Conservation (phyloP, 2,888 invertebrate species). For the Diplazon laetatorius region DNA sequence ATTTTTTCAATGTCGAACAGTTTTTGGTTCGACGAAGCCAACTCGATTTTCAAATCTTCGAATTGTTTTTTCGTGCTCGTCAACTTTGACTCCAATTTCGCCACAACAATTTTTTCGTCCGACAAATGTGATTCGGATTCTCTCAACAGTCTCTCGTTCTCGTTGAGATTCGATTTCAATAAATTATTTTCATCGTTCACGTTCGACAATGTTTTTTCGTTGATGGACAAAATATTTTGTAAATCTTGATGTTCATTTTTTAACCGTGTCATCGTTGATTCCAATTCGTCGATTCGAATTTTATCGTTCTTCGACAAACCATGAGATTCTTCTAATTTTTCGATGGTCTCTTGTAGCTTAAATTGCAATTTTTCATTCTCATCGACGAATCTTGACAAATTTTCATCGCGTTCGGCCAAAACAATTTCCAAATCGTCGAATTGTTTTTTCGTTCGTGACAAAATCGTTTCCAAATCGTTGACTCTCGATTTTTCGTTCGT, state of each 20-base stretch:
- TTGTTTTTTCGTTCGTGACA: constrained; percentile 48
- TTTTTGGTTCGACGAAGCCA: constrained; percentile 18
- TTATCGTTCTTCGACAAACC: constrained; percentile 54
- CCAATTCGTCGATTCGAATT: constrained; percentile 20
- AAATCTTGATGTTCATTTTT: constrained; percentile 52
- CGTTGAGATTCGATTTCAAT: constrained; percentile 53
- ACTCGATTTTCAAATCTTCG: constrained; percentile 44
- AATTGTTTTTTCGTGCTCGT: constrained; percentile 20
- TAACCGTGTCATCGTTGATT: background rate
- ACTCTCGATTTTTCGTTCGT: constrained; percentile 50
- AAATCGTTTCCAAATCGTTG: background rate
- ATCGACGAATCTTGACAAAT: constrained; percentile 36
- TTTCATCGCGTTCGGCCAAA: constrained; percentile 41
- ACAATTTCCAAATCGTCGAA: background rate
- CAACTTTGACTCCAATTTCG: constrained; percentile 54
- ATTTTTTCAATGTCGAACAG: constrained; percentile 54
- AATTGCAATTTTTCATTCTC: constrained; percentile 54
- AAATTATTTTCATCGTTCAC: constrained; percentile 52
- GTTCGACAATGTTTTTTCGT: constrained; percentile 33
- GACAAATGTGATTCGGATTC: constrained; percentile 56
- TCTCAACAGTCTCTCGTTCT: constrained; percentile 56
- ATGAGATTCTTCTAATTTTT: constrained; percentile 52
- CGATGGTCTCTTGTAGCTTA: constrained; percentile 43
- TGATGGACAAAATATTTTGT: constrained; percentile 7
- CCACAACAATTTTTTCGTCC: constrained; percentile 52